Conservation (phyloP, 2,797 vertebrate genomes). For the Scleropages formosus region DNA sequence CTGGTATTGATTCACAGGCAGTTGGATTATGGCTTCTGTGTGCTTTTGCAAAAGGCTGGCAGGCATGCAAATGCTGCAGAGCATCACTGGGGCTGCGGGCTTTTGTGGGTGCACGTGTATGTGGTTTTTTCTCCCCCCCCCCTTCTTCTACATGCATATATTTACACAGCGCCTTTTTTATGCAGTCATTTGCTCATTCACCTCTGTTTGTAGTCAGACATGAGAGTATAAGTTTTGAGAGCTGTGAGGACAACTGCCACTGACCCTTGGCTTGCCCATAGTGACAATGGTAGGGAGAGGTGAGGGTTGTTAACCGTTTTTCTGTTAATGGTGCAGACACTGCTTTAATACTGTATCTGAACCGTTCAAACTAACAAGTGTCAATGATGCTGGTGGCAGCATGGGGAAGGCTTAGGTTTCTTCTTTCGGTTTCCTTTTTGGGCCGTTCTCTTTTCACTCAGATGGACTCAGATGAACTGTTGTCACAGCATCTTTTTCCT, state of each 20-base stretch:
- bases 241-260: conserved; percentile 11
- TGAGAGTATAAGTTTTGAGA: conserved; percentile 33
- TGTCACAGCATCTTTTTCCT: no score
- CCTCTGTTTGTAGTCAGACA: conserved; percentile 40
- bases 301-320: no score
- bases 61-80: conserved; percentile 45
- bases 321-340: no score
- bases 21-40: conserved; percentile 52
- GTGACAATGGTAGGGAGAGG: no score
- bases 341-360: no score
- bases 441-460: no score
- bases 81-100: conserved; percentile 30
- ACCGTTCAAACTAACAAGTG: no score
- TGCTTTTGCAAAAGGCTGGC: conserved; percentile 30
- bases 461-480: no score
- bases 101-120: conserved; percentile 16
- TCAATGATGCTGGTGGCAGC: no score
- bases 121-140: conserved; percentile 13
- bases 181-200: conserved; percentile 21
- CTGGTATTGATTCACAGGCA: conserved; percentile 64
- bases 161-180: neutral
- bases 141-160: conserved; percentile 38
- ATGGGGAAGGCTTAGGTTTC: no score
- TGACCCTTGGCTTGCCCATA: conserved; percentile 8
- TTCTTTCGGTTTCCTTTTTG: no score